Base-by-base conservation (phyloP, 2,797 vertebrate genomes). In the Jordanella pulchra region DNA sequence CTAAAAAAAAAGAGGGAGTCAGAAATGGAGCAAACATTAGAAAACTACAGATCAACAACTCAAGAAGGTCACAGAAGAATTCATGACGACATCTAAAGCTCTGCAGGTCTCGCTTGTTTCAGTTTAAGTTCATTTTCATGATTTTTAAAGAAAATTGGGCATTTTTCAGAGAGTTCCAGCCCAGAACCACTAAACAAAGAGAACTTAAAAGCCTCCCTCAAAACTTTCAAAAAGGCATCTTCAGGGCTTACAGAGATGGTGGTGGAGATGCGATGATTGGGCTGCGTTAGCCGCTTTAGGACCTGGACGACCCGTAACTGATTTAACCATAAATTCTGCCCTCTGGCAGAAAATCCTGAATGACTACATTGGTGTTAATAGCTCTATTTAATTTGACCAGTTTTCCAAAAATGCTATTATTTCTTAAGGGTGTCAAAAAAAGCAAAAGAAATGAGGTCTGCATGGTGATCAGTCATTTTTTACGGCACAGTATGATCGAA, bases 401-500 rank as follows among this genome's bases (percentile, higher is more conserved):
- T n/a, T n/a, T 53, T 53, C 47, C 18, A 18, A 50, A n/a, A 23
- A 47, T 47, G 45, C 14, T 47, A 14, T 47, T 15, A 17, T 50
- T 50, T 21, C 4, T 11, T 12, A 51, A 27, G n/a, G 27, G 11
- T 61, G 58, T 39, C 12, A n/a, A 7, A 63, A 47, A 63, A 63
- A 44, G 21, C 21, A 23, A 63, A 44, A 63, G 23, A 61, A 61
- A 14, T n/a, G 60, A 44, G 25, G 25, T 44, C 60, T 25, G 23
- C 23, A 25, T 25, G 35, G 23, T 44, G 60, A 63, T 39, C 0
- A 39, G 12, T 25, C 7, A 12, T 2, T 44, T 25, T 63, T 63
- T 12, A 42, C 35, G 15, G n/a, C 60, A 42, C 23, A 1, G n/a
- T 17, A 50, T 23, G 81, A 81, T 73, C 86, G 86, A 82, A 82